Conservation (phyloP, 1,140 invertebrate genomes). For the Nephila pilipes region DNA sequence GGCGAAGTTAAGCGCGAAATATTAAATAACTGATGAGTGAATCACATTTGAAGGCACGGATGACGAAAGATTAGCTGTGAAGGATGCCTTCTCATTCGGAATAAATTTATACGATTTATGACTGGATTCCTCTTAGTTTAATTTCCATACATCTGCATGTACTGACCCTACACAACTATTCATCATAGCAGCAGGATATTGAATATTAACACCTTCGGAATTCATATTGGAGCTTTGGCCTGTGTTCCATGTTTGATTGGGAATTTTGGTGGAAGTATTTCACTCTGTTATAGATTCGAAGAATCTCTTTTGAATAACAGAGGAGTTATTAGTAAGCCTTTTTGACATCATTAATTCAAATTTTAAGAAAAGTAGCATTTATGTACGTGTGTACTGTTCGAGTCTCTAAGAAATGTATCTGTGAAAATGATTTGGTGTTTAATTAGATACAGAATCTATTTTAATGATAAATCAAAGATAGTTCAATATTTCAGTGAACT, state of each 20-base stretch:
- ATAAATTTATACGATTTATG: neutral
- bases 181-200: neutral
- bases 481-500: no score
- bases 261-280: neutral
- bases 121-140: neutral
- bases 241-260: neutral
- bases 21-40: neutral
- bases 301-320: no score
- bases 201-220: conserved; percentile 1
- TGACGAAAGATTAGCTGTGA: conserved; percentile 13
- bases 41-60: neutral
- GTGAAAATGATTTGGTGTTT: no score
- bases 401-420: no score
- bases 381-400: no score
- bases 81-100: neutral
- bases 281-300: no score
- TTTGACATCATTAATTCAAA: no score
- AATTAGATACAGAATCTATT: no score
- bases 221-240: neutral
- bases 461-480: no score
- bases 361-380: no score
- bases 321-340: no score
- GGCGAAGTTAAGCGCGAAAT: neutral
- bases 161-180: neutral
- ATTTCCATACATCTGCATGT: conserved; percentile 18